These are phyloP conservation scores for Watersipora subatra DNA, from an alignment of 1,140 invertebrate genomes.

Conservation along the genomic window DNA sequence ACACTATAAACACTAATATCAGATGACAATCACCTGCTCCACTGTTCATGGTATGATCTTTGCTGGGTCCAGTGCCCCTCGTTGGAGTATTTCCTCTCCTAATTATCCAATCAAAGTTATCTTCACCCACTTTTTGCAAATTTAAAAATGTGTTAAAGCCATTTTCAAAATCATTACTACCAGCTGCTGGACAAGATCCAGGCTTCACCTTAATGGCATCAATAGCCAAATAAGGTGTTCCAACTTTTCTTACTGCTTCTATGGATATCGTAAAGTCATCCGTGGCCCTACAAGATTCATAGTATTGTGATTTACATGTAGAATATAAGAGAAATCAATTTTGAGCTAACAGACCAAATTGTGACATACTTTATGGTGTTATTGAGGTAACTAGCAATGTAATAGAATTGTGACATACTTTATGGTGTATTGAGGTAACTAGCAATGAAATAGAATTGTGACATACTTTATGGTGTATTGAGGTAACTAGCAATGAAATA, in stretches of 20 bases:
- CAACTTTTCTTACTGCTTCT: neutral
- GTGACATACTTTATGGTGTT: no score
- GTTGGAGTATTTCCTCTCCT: conserved; percentile 18
- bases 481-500: no score
- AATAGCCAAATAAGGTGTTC: conserved; percentile 24
- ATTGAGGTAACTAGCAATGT: no score
- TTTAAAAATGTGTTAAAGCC: neutral
- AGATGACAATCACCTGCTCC: conserved; percentile 17
- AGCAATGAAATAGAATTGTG: no score
- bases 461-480: no score
- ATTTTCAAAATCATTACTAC: neutral
- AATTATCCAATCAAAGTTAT: conserved; percentile 30
- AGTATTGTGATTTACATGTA: no score
- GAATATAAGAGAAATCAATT: no score
- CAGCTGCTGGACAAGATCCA: conserved; percentile 6
- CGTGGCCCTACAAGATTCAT: neutral
- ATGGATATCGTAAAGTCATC: neutral
- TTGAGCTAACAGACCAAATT: no score
- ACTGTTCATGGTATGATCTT: conserved; percentile 28
- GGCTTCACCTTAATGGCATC: conserved; percentile 21
- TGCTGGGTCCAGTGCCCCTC: conserved; percentile 20
- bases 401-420: no score
- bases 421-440: no score
- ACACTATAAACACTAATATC: no score
- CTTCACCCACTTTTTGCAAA: conserved; percentile 8